Base-by-base conservation (phyloP, 2,888 invertebrate genomes). In the Agrenia bidenticulata region DNA sequence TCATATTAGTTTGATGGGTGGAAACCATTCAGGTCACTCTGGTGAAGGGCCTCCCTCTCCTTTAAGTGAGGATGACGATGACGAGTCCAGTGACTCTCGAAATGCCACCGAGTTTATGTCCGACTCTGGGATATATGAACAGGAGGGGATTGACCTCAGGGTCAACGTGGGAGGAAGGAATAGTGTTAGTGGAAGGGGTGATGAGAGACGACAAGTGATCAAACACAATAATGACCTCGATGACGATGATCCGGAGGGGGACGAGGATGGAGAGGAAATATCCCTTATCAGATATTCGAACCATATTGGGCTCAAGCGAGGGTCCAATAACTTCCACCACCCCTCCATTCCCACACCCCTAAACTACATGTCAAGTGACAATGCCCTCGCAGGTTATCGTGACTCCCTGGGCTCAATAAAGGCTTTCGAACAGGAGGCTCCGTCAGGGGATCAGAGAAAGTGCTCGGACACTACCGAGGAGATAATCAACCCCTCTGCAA, bases 81-180 rank as follows among this genome's bases (percentile, higher is more conserved):
- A 69, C 42, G 69, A 69, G 57, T 69, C 69, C 5, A 66, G 67
- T 63, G 72, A 72, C 59, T 69, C 69, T 1, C 56, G 69, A 56
- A 67, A 72, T 66, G 69, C 67, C 9, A 64, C 67, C 32, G 72
- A 72, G 50, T 67, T 67, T 23, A 67, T 72, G 69, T 72, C 72
- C 13, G 72, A 72, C 42, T 72, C 69, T n/a, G 72, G 72, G 26
- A 55, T 55, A 2, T 73, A 74, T 55, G 71, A 73, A 37, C 72
- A 74, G 45, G 74, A 74, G 68, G 74, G 74, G n/a, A 74, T 74
- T 66, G 74, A 74, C 61, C 49, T 74, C 15, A 41, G 74, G 32
- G 74, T 74, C 24, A 74, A 73, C 50, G 73, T 72, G 13, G 64
- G 69, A 45, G 62, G 59, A 17, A 61, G 63, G 27, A 64, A 66